Evolutionary conservation across 2,797 vertebrate genomes (phyloP), one percentile per base, ranked within the genome.

Genomic region (Gadopsis bispinosus): DNA sequence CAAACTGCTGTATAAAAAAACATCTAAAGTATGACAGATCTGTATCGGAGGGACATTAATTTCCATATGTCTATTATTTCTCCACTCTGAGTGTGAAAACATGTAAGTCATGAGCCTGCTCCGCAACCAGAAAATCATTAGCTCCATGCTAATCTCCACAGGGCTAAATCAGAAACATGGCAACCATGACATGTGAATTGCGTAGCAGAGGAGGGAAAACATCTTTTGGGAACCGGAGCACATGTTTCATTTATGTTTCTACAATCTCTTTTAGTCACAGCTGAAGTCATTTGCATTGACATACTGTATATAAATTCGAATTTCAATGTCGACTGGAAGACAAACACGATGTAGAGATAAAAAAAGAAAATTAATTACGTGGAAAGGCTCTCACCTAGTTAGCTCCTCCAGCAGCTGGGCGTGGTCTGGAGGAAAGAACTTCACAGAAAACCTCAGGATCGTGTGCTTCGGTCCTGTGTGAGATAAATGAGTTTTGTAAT

Each of bases 401-500:
- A 99, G 92, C 77, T 99, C 97, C 88, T 99, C 98, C 93, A 97
- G 95, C 13, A 99, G 94, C 82, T 99, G 97, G 60, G 97, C 94
- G 0, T 97, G 97, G 84, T 99, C 98, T 0, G 97, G 97, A 16
- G 98, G 97, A 78, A 99, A 99, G 91, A 99, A 99, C 91, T 99
- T 99, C 91, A 99, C 98, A 83, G 97, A 97, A 83, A 99, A 99
- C 89, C 96, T 97, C 83, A 99, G 92, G 78, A 96, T 93, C 7
- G 96, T 95, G 7, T 97, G 96, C 87, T 98, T 98, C 3, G 97
- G 97, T 85, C 98, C 97, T 99, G 84, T 47, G 59, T 26, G 65
- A 55, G 51, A 81, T 7, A 29, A 41, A 75, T n/a, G 1, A 63
- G 9, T 16, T 33, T 68, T 17, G 1, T 29, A 50, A 47, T 7